Percentiles rank a stretch among this genome's conserved stretches.
Evolutionary conservation across 1,140 invertebrate species (phyloP).

Genomic region (Hycleus phaleratus): DNA sequence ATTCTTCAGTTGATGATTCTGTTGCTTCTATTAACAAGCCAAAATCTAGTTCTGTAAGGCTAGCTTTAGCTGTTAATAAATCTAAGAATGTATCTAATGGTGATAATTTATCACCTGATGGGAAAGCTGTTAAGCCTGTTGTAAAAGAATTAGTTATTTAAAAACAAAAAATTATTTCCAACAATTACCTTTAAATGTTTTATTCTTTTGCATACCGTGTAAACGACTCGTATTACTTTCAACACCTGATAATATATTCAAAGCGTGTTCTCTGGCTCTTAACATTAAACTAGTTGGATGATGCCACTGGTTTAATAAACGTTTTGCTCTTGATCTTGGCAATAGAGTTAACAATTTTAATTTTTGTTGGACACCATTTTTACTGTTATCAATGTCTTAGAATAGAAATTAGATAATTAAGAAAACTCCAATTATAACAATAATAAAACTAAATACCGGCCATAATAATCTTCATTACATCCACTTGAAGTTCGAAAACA

Average conservation of each 20-base stretch:
- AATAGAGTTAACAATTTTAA: conserved; percentile 63
- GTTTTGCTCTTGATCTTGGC: conserved; percentile 65
- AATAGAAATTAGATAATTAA: not conserved
- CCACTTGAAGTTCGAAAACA: conserved; percentile 77
- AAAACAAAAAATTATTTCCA: no score
- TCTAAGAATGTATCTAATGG: conserved; percentile 77
- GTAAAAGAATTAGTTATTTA: no score
- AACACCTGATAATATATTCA: conserved; percentile 63
- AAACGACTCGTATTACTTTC: conserved; percentile 21
- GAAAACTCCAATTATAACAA: not conserved
- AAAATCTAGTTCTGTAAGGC: conserved; percentile 71
- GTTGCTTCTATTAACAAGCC: conserved; percentile 75
- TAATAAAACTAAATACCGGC: conserved; percentile 47
- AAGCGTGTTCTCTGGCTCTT: conserved; percentile 69
- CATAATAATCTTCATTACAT: conserved; percentile 77
- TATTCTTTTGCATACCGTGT: conserved; percentile 20
- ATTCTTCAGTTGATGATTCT: conserved; percentile 51
- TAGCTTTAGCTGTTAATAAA: conserved; percentile 76
- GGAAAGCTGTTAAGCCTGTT: conserved; percentile 59
- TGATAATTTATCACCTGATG: conserved; percentile 63
- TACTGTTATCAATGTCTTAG: conserved; percentile 61
- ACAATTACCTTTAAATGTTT: conserved; percentile 16
- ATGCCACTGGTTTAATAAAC: conserved; percentile 68
- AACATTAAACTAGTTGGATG: conserved; percentile 70
- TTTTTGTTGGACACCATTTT: conserved; percentile 56